A percentile compares a stretch with the other conserved stretches of the same genome.
Evolutionary conservation across 2,888 invertebrate genomes (phyloP).

Genomic region (Mythimna pallens): DNA sequence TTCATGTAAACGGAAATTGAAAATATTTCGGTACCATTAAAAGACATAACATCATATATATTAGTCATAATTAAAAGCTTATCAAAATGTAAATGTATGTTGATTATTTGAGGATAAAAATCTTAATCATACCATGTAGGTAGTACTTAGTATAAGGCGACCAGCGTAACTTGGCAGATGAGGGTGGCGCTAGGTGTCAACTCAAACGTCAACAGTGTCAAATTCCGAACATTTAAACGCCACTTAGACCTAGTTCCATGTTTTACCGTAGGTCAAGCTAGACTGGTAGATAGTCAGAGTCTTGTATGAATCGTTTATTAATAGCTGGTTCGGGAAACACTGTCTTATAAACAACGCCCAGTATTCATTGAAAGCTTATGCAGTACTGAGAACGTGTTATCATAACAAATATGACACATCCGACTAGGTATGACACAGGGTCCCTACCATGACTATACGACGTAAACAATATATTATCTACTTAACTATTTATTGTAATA

Average conservation of each 20-base stretch:
- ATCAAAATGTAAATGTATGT: slow-evolving; percentile 40
- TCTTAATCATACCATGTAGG: slow-evolving; percentile 17
- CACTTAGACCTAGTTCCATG: neutral
- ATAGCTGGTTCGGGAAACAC: slow-evolving; percentile 46
- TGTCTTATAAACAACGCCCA: slow-evolving; percentile 53
- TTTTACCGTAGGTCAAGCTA: slow-evolving; percentile 28
- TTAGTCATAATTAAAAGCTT: slow-evolving; percentile 48
- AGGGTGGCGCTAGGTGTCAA: slow-evolving; percentile 4
- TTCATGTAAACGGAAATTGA: slow-evolving; percentile 28
- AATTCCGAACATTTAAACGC: neutral
- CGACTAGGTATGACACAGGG: slow-evolving; percentile 35
- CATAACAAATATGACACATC: slow-evolving; percentile 57
- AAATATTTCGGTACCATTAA: slow-evolving; percentile 26
- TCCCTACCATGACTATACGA: neutral
- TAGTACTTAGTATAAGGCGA: neutral
- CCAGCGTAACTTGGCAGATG: slow-evolving; percentile 4
- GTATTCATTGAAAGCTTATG: slow-evolving; percentile 52
- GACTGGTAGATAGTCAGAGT: neutral
- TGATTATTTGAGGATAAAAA: slow-evolving; percentile 37
- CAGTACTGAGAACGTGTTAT: slow-evolving; percentile 54
- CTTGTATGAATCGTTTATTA: slow-evolving; percentile 39
- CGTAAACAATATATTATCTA: neutral
- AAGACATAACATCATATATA: slow-evolving; percentile 18
- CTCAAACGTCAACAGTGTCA: slow-evolving; percentile 18
- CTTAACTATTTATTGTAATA: slow-evolving; percentile 8